Evolutionary conservation across 92 coral and sea anemone species (phyloP).

Genomic region (Zoanthus sansibaricus): DNA sequence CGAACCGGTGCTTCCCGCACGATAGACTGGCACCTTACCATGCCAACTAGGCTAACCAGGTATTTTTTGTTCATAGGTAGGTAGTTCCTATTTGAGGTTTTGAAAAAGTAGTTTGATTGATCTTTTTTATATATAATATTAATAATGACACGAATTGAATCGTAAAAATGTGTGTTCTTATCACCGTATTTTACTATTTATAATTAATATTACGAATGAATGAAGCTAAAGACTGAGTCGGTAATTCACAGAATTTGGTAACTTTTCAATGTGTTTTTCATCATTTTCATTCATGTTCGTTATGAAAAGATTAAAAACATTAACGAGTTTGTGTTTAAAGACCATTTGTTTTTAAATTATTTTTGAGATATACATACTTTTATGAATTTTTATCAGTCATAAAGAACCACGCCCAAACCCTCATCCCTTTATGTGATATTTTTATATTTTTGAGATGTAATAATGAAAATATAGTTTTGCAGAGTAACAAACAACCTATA

Average conservation of each 20-base stretch:
- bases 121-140: neutral
- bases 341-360: too few species aligned
- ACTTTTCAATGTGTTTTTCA: neutral
- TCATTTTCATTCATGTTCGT: conserved; percentile 2
- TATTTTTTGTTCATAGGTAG: conserved; percentile 11
- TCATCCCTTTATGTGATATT: too few species aligned
- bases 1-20: too few species aligned
- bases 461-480: too few species aligned
- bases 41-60: neutral
- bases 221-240: neutral
- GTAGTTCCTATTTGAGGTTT: conserved; percentile 12
- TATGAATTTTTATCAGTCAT: too few species aligned
- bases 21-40: too few species aligned
- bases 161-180: neutral
- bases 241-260: conserved; percentile 3
- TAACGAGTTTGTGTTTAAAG: conserved; percentile 1
- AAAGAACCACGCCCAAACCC: too few species aligned
- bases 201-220: neutral
- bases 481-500: too few species aligned
- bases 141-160: conserved; percentile 4
- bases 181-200: conserved; percentile 15
- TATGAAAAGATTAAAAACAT: neutral
- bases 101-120: neutral
- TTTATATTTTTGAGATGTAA: too few species aligned
- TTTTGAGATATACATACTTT: too few species aligned